These are phyloP conservation scores for Gorsachius goisagi DNA, from an alignment of 2,113 vertebrate genomes.

Conservation along the genomic window DNA sequence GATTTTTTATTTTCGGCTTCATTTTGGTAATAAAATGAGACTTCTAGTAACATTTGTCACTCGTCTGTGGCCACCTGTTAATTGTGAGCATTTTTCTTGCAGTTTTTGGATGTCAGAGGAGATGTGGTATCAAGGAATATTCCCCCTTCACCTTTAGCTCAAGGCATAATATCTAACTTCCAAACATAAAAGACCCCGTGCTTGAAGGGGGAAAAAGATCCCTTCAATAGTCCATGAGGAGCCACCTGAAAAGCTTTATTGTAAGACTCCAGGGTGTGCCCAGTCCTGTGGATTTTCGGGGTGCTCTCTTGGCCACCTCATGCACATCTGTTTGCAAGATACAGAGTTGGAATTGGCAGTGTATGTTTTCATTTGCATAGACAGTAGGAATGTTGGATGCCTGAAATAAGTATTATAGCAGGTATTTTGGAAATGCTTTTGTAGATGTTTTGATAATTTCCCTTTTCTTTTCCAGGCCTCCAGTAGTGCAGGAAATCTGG, in stretches of 20 bases:
- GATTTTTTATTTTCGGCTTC: neutral
- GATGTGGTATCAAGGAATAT: neutral
- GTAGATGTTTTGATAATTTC: neutral
- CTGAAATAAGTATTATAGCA: neutral
- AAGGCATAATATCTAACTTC: neutral
- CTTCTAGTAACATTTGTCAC: neutral
- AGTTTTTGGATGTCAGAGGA: neutral
- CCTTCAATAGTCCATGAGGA: neutral
- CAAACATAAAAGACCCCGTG: neutral
- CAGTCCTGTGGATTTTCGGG: neutral
- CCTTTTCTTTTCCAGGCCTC: conserved; percentile 82
- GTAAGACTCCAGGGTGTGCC: neutral
- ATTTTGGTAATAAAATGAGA: neutral
- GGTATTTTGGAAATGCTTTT: neutral
- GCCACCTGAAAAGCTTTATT: neutral
- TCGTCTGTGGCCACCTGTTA: neutral
- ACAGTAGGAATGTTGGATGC: neutral
- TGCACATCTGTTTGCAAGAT: neutral
- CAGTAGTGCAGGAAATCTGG: conserved; percentile 94
- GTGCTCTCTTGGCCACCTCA: neutral
- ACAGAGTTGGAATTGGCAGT: neutral
- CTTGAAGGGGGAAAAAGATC: neutral
- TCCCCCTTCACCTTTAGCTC: neutral
- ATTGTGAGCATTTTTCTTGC: neutral
- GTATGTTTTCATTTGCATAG: neutral